phyloP scores from a whole-genome alignment of 2,113 vertebrate genomes.

The Bungarus multicinctus region DNA sequence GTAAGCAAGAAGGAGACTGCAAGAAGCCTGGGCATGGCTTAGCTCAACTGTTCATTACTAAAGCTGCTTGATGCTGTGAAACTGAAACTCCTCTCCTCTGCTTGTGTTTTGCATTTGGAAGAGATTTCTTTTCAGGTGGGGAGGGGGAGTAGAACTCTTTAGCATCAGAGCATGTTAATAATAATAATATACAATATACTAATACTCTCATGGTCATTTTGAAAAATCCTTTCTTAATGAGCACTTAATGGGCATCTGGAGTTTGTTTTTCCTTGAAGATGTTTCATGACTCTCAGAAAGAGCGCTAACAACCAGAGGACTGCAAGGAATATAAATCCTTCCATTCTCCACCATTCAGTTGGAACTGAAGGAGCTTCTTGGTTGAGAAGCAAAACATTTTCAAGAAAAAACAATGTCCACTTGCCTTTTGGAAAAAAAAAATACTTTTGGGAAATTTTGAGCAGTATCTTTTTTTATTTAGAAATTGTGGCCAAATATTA shows the following conservation, averaged over 20 bases:
- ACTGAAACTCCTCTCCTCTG: no score
- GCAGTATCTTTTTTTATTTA: not conserved
- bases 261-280: not conserved
- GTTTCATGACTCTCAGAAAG: not conserved
- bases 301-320: not conserved
- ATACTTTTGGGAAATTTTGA: not conserved
- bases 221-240: no score
- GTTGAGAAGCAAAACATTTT: not conserved
- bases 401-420: not conserved
- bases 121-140: no score
- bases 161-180: no score
- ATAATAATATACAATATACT: no score
- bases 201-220: not conserved
- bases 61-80: no score
- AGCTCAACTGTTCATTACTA: no score
- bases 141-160: no score
- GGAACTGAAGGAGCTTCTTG: not conserved
- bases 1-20: no score
- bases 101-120: no score
- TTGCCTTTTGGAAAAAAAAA: not conserved
- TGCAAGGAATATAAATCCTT: not conserved
- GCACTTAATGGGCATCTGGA: not conserved
- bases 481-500: not conserved
- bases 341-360: not conserved
- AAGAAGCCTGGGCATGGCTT: no score